Evolutionary conservation across 2,888 invertebrate genomes (phyloP), one percentile per base, ranked within the genome.

Genomic region (Pteria penguin): DNA sequence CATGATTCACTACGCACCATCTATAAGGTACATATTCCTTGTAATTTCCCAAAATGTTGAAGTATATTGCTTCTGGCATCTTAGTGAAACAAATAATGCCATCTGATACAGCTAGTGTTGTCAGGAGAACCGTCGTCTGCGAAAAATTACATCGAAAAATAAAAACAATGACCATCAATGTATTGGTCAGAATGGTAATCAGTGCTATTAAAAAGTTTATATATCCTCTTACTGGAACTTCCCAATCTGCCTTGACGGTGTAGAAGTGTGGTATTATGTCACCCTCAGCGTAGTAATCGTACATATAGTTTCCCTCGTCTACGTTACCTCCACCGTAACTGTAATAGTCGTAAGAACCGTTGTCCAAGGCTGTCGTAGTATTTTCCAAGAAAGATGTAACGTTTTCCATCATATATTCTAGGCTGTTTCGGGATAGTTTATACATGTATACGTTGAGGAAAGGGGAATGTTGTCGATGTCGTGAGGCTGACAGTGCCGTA

Each of bases 51-150:
- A 67, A 32, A 22, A 61, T 67, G 54, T 76, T 66, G 52, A 76
- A 72, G 52, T 82, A 79, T n/a, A 80, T 68, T 36, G 75, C 72
- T 1, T 74, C 67, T 0, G 76, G 75, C 14, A 78, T 32, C 0
- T 73, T 75, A 1, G 71, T 58, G 3, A 77, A 33, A 24, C 80
- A 78, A 1, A 80, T 79, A 18, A 79, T 22, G 18, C 78, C 73
- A 63, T 82, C 77, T 2, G 80, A 73, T n/a, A 78, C 58, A 0
- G 82, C 80, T 4, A 82, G 76, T 18, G 75, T 66, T 2, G 76
- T 76, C 24, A 82, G 54, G 32, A 80, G 71, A 14, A 79, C 57
- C 11, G 80, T 80, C 5, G 82, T 82, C n/a, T 75, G 72, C n/a
- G 75, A 78, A 0, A 78, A 67, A 75, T 78, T 77, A 63, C 52